Evolutionary conservation across 2,797 vertebrate species (phyloP).

Genomic region (Pipistrellus pygmaeus): DNA sequence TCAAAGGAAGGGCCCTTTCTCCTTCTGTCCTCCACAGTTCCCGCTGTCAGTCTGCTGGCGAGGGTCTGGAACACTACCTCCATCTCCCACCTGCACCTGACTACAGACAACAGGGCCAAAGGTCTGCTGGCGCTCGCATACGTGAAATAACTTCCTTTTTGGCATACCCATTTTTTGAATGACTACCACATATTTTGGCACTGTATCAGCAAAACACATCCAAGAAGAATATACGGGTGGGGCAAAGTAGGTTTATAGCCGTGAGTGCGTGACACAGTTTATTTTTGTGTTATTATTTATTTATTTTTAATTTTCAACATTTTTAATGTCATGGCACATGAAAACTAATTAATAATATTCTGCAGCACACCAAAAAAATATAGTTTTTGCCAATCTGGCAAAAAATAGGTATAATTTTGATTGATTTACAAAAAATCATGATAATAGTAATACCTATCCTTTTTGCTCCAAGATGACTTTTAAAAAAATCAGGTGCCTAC

Average conservation of each 20-base stretch:
- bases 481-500: too few relatives aligned
- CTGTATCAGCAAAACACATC: background rate
- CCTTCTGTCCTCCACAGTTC: background rate
- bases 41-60: accelerated
- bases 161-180: background rate
- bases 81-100: background rate
- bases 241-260: background rate
- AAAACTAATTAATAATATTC: too few relatives aligned
- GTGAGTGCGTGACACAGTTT: background rate
- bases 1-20: background rate
- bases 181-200: background rate
- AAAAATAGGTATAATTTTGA: too few relatives aligned
- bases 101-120: background rate
- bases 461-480: too few relatives aligned
- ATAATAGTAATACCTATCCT: too few relatives aligned
- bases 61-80: background rate
- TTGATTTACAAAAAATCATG: too few relatives aligned
- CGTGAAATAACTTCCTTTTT: background rate
- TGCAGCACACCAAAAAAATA: too few relatives aligned
- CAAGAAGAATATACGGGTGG: background rate
- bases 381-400: too few relatives aligned
- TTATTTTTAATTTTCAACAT: too few relatives aligned
- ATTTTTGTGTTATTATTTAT: background rate
- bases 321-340: too few relatives aligned
- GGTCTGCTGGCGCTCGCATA: accelerated